A percentile compares a stretch with the other conserved stretches of the same genome.
These are phyloP conservation scores for Stenopsyche tienmushanensis DNA, from an alignment of 1,140 invertebrate species.

Conservation along the genomic window DNA sequence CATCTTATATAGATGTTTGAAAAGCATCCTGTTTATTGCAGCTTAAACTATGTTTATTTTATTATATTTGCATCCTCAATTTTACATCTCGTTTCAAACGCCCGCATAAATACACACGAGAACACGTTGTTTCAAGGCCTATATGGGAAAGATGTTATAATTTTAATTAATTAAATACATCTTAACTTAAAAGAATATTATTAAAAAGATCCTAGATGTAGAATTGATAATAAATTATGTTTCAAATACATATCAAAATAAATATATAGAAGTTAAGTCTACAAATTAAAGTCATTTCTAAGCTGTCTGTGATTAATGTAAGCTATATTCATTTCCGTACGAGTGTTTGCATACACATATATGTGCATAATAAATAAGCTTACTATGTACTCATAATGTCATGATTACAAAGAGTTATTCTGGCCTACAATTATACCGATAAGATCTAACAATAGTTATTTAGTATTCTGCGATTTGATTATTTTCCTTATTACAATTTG, in stretches of 20 bases:
- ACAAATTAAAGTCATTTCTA: constrained; percentile 14
- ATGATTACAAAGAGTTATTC: neutral
- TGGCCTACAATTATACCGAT: no score
- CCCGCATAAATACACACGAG: constrained; percentile 9
- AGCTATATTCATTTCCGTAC: neutral
- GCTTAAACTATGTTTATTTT: no score
- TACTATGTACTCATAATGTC: neutral
- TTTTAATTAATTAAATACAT: constrained; percentile 3
- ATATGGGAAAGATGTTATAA: constrained; percentile 9
- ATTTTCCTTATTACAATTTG: no score
- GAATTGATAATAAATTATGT: constrained; percentile 18
- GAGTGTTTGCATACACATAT: neutral
- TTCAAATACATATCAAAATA: constrained; percentile 21
- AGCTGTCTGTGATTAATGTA: constrained; percentile 21
- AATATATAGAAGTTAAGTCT: constrained; percentile 13
- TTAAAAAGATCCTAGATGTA: constrained; percentile 6
- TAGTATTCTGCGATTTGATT: no score
- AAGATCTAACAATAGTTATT: no score
- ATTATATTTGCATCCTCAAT: no score
- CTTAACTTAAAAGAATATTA: constrained; percentile 7
- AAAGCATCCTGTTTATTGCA: no score
- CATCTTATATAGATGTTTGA: no score
- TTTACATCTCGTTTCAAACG: no score
- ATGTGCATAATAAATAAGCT: constrained; percentile 2
- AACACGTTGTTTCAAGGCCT: constrained; percentile 14